Evolutionary conservation across 2,888 invertebrate genomes (phyloP), one percentile per base, ranked within the genome.

Genomic region (Onchidella celtica): DNA sequence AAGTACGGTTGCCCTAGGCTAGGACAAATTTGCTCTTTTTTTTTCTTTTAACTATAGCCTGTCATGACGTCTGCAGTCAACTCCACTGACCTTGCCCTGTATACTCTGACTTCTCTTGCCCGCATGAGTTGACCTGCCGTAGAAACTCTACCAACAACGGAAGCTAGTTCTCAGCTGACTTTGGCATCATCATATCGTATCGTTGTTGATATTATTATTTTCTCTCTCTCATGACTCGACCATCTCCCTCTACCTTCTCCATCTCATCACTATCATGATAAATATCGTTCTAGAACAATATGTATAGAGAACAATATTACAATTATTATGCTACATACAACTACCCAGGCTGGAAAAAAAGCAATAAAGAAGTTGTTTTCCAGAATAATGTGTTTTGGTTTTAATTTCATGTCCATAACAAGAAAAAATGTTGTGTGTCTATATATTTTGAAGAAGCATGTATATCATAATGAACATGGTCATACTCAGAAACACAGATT

Each of bases 81-180:
- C 72, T n/a, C 14, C 38, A 24, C 4, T 68, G 27, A 40, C 40
- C n/a, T 66, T 14, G 36, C 9, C 21, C 21, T 2, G 29, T 21
- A 36, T n/a, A 4, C 1, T 17, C 2, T 66, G 36, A 32, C 36
- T 66, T 11, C 1, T 36, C 66, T 21, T 34, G 17, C n/a, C n/a
- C 38, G 27, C 27, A n/a, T 38, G 4, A 24, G 68, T 9, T 40
- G 68, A 68, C 14, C 14, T 68, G 68, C 68, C 40, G 68, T 36
- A 66, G 27, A 34, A 72, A 72, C 3, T 72, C 32, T 27, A 72
- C n/a, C 72, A 55, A 68, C 38, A 68, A 72, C 72, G 72, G 72
- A 72, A 72, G 72, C 72, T 72, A 3, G 21, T 1, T 57, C 29
- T n/a, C 47, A 57, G 72, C 72, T 72, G 72, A 72, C 55, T 6